These are phyloP conservation scores for Poecile montanus DNA, from an alignment of 2,797 vertebrate species.

Conservation along the genomic window DNA sequence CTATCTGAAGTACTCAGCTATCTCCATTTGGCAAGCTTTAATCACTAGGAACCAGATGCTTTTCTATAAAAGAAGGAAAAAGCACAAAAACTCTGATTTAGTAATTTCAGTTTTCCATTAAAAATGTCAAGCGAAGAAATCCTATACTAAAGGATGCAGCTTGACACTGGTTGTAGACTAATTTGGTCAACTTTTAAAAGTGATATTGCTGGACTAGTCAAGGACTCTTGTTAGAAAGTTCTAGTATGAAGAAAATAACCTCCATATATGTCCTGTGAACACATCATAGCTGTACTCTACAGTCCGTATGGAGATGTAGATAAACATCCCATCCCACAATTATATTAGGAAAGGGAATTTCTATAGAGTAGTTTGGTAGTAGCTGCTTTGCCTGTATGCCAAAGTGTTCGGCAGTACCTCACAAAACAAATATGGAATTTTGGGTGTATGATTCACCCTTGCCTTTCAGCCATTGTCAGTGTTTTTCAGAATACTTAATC, in stretches of 20 bases:
- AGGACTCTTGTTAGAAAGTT: neutral
- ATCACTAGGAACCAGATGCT: neutral
- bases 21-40: neutral
- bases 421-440: neutral
- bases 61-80: neutral
- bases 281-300: neutral
- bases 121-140: neutral
- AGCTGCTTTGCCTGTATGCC: neutral
- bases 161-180: neutral
- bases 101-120: neutral
- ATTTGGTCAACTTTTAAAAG: neutral
- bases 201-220: neutral
- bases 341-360: neutral
- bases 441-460: neutral
- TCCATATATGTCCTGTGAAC: neutral
- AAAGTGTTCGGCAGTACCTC: neutral
- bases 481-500: neutral
- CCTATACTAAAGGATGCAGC: neutral
- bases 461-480: neutral
- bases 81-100: rapidly evolving
- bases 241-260: neutral
- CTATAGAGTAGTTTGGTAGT: neutral
- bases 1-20: neutral
- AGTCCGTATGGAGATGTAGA: neutral
- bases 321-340: neutral